Evolutionary conservation across 2,797 vertebrate genomes (phyloP).

Genomic region (Podarcis lilfordi): DNA sequence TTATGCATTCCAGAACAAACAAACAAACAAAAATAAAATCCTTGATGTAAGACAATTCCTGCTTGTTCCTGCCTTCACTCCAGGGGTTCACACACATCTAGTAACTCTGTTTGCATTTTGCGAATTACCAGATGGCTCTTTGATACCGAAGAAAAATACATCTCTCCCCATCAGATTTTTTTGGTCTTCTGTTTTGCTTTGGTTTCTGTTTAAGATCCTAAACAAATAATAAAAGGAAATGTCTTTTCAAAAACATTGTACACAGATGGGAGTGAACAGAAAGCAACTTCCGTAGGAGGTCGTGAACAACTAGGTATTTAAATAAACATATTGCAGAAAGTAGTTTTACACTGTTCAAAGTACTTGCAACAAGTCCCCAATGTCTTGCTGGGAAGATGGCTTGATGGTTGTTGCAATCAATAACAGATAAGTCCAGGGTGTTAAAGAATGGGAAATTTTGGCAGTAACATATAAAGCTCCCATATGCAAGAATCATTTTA

Average conservation of each 20-base stretch:
- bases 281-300: neutral
- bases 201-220: slow-evolving; percentile 33
- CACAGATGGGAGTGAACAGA: slow-evolving; percentile 36
- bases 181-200: neutral
- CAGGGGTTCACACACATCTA: slow-evolving; percentile 63
- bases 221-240: slow-evolving; percentile 48
- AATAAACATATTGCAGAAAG: no score
- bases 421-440: neutral
- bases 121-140: slow-evolving; percentile 74
- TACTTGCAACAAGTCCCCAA: neutral
- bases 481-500: neutral
- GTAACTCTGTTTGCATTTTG: slow-evolving; percentile 73
- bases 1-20: slow-evolving; percentile 61
- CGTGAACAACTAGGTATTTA: neutral
- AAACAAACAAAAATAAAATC: slow-evolving; percentile 18
- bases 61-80: slow-evolving; percentile 66
- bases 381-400: neutral
- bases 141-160: slow-evolving; percentile 61
- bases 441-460: neutral
- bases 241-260: slow-evolving; percentile 22
- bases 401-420: no score
- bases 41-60: slow-evolving; percentile 49
- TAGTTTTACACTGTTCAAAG: neutral
- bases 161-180: slow-evolving; percentile 50
- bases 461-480: no score